Conservation (phyloP, 2,113 vertebrate species). For the Carassius gibelio region DNA sequence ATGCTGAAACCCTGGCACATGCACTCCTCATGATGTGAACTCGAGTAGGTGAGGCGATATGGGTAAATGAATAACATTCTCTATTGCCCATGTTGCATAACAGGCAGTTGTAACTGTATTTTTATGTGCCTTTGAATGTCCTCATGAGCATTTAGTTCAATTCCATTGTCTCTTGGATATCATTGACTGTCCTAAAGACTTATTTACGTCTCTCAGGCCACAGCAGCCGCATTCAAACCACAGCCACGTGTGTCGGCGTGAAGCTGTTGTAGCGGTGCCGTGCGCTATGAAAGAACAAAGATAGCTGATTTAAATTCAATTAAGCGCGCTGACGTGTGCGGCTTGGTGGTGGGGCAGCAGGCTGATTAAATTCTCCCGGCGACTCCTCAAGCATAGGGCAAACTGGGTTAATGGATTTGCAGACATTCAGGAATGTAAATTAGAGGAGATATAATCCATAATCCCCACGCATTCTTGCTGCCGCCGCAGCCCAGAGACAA, state of each 20-base stretch:
- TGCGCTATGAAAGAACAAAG: slow-evolving; percentile 34
- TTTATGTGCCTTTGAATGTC: slow-evolving; percentile 41
- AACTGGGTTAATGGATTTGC: slow-evolving; percentile 70
- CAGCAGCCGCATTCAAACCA: background rate
- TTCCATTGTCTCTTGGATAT: background rate
- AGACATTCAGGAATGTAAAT: slow-evolving; percentile 72
- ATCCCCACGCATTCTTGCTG: slow-evolving; percentile 54
- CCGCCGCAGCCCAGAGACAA: slow-evolving; percentile 35
- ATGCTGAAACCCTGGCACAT: background rate
- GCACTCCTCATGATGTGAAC: slow-evolving; percentile 12
- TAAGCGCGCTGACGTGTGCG: slow-evolving; percentile 27
- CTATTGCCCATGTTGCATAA: slow-evolving; percentile 52
- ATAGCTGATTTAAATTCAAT: slow-evolving; percentile 54
- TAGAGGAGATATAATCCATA: slow-evolving; percentile 66
- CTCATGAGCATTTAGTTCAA: background rate
- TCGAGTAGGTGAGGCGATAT: slow-evolving; percentile 43
- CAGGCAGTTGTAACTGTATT: slow-evolving; percentile 27
- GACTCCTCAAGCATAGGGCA: slow-evolving; percentile 58
- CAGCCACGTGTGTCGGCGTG: background rate
- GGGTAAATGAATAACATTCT: slow-evolving; percentile 60
- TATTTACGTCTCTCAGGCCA: background rate
- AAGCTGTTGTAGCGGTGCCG: slow-evolving; percentile 2
- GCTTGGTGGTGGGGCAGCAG: slow-evolving; percentile 33
- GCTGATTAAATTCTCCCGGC: slow-evolving; percentile 57
- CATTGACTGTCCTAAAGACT: background rate